These are phyloP conservation scores for Campylomormyrus tamandua DNA, from an alignment of 2,113 vertebrate species.

Conservation along the genomic window DNA sequence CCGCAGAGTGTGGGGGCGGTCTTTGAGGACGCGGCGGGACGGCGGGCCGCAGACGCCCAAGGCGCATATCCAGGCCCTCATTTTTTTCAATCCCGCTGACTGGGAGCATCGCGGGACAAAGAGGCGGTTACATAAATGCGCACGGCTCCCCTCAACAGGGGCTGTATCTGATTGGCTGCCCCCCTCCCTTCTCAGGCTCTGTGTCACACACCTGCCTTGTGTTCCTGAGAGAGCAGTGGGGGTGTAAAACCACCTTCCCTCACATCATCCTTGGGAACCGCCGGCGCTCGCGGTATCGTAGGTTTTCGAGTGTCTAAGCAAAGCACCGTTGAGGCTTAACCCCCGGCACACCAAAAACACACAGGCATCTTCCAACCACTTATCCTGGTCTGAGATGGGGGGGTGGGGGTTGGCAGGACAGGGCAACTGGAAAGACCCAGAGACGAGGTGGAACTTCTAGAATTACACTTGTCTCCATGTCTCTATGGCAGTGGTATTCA, in stretches of 20 bases:
- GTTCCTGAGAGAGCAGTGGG: not conserved
- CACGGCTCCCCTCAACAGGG: slow-evolving; percentile 37
- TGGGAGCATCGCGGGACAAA: slow-evolving; percentile 48
- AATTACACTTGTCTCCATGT: not conserved
- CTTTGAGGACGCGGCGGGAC: not conserved
- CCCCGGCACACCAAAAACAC: not conserved
- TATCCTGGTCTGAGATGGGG: not conserved
- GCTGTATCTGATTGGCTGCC: not conserved
- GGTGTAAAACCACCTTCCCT: not conserved
- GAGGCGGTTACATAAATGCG: slow-evolving; percentile 43
- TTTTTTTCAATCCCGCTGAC: slow-evolving; percentile 44
- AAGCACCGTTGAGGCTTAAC: not conserved
- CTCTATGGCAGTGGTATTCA: not conserved
- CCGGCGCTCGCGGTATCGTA: not conserved
- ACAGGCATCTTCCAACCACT: not conserved
- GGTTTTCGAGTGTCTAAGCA: not conserved
- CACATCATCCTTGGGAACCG: not conserved
- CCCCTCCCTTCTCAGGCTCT: not conserved
- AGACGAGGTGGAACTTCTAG: not conserved
- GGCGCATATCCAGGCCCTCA: not conserved
- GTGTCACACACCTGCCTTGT: not conserved
- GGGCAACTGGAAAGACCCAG: not conserved
- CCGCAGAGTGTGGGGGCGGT: not conserved
- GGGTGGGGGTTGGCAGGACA: not conserved
- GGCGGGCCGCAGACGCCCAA: not conserved